Base-by-base conservation (phyloP, 2,888 invertebrate species). In the Rhaphigaster nebulosa region DNA sequence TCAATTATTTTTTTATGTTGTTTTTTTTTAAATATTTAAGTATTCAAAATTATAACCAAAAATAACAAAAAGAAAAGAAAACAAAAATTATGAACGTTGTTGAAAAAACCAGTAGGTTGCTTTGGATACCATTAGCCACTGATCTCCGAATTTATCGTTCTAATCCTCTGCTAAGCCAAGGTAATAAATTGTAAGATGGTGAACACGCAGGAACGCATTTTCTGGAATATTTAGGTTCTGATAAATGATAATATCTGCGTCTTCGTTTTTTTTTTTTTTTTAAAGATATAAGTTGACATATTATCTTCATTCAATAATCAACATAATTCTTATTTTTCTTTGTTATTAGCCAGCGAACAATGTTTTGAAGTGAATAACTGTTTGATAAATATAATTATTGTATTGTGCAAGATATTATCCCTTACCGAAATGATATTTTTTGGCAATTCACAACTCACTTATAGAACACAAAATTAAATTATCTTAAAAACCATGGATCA, bases 111-210 rank as follows among this genome's bases (percentile, higher is more conserved):
- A 76, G 65, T 18, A 34, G 65, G 65, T 29, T 76, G 70, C 70
- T 76, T 38, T 76, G 70, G 20, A 38, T 38, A 76, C 70, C 38
- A 76, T 76, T 76, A 76, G 70, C 70, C 38, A 76, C 70, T 76
- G 38, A 76, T 76, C 70, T 76, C 23, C 20, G 10, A 76, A 76
- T 76, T 76, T 76, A 76, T 76, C 38, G 34, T 76, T 76, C 38
- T 76, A 76, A 76, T 34, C 70, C 70, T 38, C 18, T 76, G 20
- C 38, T 76, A 76, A 76, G 70, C 34, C 38, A 1, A 10, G 34
- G 15, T 76, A 38, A 76, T 76, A 76, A 76, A 76, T 76, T 38
- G 18, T 76, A 76, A 76, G 70, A 76, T 76, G 38, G 23, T 23
- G 70, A 76, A 38, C 38, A 76, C 38, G 34, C 18, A 38, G 70